Evolutionary conservation across 2,113 vertebrate genomes (phyloP).

Genomic region (Brachypteracias leptosomus): DNA sequence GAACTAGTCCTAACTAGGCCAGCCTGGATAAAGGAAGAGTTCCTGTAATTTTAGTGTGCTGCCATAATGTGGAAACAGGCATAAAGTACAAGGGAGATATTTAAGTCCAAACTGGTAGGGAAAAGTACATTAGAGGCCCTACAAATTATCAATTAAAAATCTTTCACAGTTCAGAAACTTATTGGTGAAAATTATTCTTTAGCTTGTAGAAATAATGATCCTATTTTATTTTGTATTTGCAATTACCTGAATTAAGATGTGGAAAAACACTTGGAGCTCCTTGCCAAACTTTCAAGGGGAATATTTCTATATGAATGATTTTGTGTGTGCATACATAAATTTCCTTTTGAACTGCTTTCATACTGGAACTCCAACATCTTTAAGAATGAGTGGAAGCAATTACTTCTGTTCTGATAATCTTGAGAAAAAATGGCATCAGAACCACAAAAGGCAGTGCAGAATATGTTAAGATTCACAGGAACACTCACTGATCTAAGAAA

Average conservation of each 20-base stretch:
- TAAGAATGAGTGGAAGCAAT: background rate
- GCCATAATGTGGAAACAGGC: background rate
- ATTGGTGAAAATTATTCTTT: background rate
- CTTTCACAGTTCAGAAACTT: background rate
- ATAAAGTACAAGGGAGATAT: background rate
- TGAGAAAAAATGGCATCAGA: conserved; percentile 26
- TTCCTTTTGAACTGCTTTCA: background rate
- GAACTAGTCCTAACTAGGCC: background rate
- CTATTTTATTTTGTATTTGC: background rate
- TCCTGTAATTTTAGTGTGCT: background rate
- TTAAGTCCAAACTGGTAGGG: background rate
- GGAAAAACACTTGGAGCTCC: background rate
- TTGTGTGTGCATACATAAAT: background rate
- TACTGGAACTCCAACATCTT: conserved; percentile 9
- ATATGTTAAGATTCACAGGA: conserved; percentile 7
- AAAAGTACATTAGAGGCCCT: background rate
- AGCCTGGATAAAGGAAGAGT: background rate
- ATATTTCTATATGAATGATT: background rate
- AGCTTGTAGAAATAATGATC: background rate
- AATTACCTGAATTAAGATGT: background rate
- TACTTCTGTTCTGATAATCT: conserved; percentile 16
- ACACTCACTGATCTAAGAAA: conserved; percentile 3
- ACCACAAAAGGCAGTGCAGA: background rate
- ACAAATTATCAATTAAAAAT: background rate
- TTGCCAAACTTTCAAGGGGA: background rate